A percentile compares a stretch with the other conserved stretches of the same genome.
phyloP scores from a whole-genome alignment of 2,888 invertebrate species.

The Uloborus plumipes region DNA sequence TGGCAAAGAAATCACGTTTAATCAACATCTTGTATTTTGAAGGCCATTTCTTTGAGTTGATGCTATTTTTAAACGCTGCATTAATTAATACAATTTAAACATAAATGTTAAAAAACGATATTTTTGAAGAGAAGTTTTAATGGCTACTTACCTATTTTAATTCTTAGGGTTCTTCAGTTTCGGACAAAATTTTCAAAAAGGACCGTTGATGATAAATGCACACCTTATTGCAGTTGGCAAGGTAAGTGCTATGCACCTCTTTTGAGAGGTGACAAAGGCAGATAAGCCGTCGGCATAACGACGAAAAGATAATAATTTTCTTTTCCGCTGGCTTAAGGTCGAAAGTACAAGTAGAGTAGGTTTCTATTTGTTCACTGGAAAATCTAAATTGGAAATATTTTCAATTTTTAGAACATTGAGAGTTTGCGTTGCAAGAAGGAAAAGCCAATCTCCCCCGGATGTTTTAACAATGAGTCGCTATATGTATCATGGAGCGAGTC shows the following conservation, averaged over 20 bases:
- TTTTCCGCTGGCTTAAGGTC: conserved; percentile 33
- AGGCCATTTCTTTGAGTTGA: too few species aligned
- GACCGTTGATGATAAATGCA: conserved; percentile 49
- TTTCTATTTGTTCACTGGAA: conserved; percentile 32
- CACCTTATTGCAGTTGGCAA: conserved; percentile 31
- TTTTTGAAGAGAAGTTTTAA: not conserved
- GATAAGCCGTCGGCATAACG: conserved; percentile 48
- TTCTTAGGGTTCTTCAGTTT: conserved; percentile 32
- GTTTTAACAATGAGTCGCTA: too few species aligned
- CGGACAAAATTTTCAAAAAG: conserved; percentile 27
- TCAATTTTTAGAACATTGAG: too few species aligned
- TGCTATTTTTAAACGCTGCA: too few species aligned
- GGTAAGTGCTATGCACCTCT: conserved; percentile 45
- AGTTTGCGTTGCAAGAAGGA: not conserved
- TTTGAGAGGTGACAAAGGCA: conserved; percentile 19
- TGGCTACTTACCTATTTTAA: conserved; percentile 11
- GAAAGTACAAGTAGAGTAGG: conserved; percentile 59
- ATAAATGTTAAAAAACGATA: not conserved
- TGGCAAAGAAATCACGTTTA: too few species aligned
- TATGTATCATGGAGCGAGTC: too few species aligned
- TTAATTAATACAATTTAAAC: not conserved
- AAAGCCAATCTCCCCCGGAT: not conserved
- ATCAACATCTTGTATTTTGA: too few species aligned
- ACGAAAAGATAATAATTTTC: conserved; percentile 39
- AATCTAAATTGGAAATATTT: too few species aligned